Conservation (phyloP, 2,797 vertebrate species). For the Paedocypris micromegethes region DNA sequence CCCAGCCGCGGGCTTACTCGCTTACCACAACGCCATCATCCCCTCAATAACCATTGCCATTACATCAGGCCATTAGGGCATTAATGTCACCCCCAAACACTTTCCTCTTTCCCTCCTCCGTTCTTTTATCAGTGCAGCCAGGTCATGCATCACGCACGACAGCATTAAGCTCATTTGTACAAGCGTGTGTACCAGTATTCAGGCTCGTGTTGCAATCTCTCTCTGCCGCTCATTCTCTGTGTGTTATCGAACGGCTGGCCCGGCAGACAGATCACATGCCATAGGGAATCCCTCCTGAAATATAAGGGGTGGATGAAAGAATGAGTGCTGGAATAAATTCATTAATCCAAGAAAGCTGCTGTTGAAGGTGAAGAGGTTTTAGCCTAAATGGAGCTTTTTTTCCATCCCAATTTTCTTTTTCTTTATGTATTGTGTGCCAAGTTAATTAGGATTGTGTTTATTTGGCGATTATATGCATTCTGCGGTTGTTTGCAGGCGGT, state of each 20-base stretch:
- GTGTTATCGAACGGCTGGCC: constrained; percentile 60
- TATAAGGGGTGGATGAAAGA: constrained; percentile 23
- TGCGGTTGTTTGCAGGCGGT: no score
- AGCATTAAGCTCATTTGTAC: constrained; percentile 80
- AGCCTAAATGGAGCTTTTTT: neutral
- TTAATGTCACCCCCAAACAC: constrained; percentile 52
- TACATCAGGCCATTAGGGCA: constrained; percentile 86
- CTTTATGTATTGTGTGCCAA: no score
- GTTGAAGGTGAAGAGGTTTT: neutral
- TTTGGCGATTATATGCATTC: no score
- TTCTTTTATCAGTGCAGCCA: constrained; percentile 67
- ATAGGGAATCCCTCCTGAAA: constrained; percentile 61
- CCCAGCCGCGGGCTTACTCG: constrained; percentile 74
- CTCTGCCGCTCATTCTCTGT: constrained; percentile 18
- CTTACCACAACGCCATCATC: constrained; percentile 98
- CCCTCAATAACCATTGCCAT: constrained; percentile 98
- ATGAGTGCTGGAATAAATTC: neutral
- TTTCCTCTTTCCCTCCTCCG: constrained; percentile 54
- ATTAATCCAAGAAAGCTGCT: neutral
- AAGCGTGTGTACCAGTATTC: constrained; percentile 63
- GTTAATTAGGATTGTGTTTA: no score
- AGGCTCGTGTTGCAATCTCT: constrained; percentile 49
- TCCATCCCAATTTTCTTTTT: neutral
- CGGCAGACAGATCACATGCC: constrained; percentile 62
- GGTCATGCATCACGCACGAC: constrained; percentile 84